Conservation (phyloP, 2,888 invertebrate species). For the Pyrrhia umbra region DNA sequence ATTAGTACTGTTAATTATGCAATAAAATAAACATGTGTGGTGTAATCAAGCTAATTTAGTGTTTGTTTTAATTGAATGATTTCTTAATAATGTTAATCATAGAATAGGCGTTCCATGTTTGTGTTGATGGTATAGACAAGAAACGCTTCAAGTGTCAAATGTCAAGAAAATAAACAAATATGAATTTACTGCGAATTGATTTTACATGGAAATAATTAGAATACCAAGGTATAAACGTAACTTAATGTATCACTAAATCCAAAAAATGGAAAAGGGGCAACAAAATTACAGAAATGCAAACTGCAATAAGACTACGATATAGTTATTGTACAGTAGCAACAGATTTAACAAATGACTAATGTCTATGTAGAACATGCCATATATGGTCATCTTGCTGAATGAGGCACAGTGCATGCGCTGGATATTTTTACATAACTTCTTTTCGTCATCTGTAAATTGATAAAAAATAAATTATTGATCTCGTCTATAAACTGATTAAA, state of each 20-base stretch:
- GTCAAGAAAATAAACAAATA: no score
- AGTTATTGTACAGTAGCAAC: slow-evolving; percentile 37
- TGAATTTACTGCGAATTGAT: no score
- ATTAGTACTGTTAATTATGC: no score
- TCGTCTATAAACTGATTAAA: no score
- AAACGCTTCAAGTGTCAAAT: no score
- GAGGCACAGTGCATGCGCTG: slow-evolving; percentile 32
- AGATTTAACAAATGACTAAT: slow-evolving; percentile 37
- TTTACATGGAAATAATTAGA: neutral
- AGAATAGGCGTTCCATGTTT: no score
- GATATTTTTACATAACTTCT: slow-evolving; percentile 25
- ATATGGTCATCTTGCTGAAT: slow-evolving; percentile 32
- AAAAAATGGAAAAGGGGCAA: no score
- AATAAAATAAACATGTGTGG: no score
- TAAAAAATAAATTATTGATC: neutral
- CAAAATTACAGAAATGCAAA: slow-evolving; percentile 30
- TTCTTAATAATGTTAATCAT: no score
- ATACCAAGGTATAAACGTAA: neutral
- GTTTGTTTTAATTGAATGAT: no score
- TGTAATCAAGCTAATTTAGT: no score
- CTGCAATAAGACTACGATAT: slow-evolving; percentile 46
- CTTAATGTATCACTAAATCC: neutral
- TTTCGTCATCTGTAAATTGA: slow-evolving; percentile 13
- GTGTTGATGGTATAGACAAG: no score
- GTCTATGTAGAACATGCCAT: slow-evolving; percentile 49